Evolutionary conservation across 1,140 invertebrate genomes (phyloP), one percentile per base, ranked within the genome.

Genomic region (Sipha flava): DNA sequence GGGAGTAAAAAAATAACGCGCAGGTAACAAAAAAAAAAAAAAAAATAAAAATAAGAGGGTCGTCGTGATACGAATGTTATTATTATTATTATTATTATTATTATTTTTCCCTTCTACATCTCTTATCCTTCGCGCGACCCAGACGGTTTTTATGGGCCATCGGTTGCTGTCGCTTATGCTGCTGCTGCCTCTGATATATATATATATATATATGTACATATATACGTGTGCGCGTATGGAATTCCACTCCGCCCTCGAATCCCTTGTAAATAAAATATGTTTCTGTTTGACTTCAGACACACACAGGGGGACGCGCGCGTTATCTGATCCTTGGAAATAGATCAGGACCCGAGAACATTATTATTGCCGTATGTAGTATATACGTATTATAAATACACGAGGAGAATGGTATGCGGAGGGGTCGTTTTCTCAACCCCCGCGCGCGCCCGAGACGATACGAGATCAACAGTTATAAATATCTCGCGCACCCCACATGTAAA

Each of bases 11-110:
- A 37, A 47, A 47, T 6, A 43, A 54, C 7, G 2, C 18, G 4
- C 21, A 75, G 47, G 45, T 40, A 77, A 59, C 29, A 43, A 57
- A 77, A 57, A 75, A 77, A 45, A 45, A 68, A 68, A 40, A 68
- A 43, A 68, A 34, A 73, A 31, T 34, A 47, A 26, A 70, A 49
- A 73, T 43, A 77, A 77, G 73, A 77, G 73, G 73, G 73, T 77
- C 72, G 70, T n/a, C 72, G 72, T 40, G 73, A 77, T 77, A 77
- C 73, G 73, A 77, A 77, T 77, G 73, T 77, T 77, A 77, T 77
- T 77, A 54, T 75, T 73, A 72, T 52, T 70, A 54, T 75, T 73
- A 72, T 52, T 70, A 72, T 68, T 40, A 40, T 40, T 66, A 37
- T 68, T 43, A 21, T n/a, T 52, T 54, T 43, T 77, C 9, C 14